Base-by-base conservation (phyloP, 2,113 vertebrate species). In the Herpetotheres cachinnans region DNA sequence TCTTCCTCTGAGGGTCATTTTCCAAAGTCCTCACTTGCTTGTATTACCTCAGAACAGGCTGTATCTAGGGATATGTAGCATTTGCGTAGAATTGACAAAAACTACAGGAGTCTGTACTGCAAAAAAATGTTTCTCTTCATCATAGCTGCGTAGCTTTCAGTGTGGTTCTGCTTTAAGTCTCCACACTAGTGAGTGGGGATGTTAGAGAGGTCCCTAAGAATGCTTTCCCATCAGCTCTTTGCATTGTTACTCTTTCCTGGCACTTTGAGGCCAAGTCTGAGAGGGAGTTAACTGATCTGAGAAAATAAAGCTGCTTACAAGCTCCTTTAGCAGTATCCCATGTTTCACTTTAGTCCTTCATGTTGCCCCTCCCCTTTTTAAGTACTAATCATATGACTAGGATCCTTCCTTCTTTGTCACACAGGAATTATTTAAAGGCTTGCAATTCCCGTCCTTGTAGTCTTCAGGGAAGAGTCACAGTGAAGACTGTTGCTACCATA, bases 401-500 rank as follows among this genome's bases (percentile, higher is more conserved):
- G 74, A 56, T 74, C 63, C 21, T 36, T 69, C 79, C 49, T 70
- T 82, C n/a, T 89, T 92, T 85, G 65, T 82, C 70, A 65, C 47
- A 40, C 40, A 56, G 78, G 49, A 94, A 32, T 69, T 46, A 44
- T 94, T 96, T 82, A 67, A 79, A 91, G 47, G 66, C 30, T 91
- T 96, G 73, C 70, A 46, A 9, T 89, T 89, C 70, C 49, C 19
- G 0, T 52, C 73, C 86, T 89, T 79, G 47, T 87, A 86, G 69
- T 69, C 86, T 84, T 82, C 27, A 65, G 77, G 74, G 79, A 91
- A 50, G 59, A 84, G 52, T 82, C 47, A 36, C 42, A 49, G 78
- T 91, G 74, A 90, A 85, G 56, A 55, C 56, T 86, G 27, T 92
- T 89, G 70, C 87, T 94, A 79, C 93, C 79, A 77, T 93, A 95